phyloP scores from a whole-genome alignment of 30 jellyfish, hydroid and myxozoan genomes.

The Clytia hemisphaerica region DNA sequence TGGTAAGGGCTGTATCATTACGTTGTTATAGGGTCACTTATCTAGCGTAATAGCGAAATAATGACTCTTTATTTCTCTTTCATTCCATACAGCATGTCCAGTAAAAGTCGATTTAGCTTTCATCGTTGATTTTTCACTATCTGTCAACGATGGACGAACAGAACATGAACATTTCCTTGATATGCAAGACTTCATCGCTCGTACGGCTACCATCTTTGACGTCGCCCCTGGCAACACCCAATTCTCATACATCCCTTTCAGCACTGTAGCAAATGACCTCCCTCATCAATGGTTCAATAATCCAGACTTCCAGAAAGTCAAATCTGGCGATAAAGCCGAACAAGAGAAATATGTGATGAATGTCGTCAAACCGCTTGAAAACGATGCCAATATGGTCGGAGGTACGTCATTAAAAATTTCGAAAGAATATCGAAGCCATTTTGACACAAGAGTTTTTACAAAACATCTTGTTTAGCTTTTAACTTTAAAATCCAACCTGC shows the following conservation, averaged over 20 bases:
- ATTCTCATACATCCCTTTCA: constrained; percentile 20
- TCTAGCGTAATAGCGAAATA: not conserved
- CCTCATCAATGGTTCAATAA: constrained; percentile 11
- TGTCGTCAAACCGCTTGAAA: not conserved
- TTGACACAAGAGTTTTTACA: not conserved
- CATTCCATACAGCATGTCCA: constrained; percentile 8
- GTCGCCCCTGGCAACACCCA: constrained; percentile 23
- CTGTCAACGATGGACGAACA: constrained; percentile 3
- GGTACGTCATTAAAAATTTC: not conserved
- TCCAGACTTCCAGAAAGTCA: not conserved
- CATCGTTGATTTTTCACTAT: constrained; percentile 24
- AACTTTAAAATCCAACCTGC: not conserved
- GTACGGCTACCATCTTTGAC: constrained; percentile 15
- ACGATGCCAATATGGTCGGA: not conserved
- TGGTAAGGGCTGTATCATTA: not conserved
- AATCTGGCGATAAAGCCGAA: constrained; percentile 19
- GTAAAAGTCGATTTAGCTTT: constrained; percentile 26
- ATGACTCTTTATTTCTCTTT: not conserved
- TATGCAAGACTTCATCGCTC: constrained; percentile 1
- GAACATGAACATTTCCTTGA: not conserved
- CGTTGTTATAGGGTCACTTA: not conserved
- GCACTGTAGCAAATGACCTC: not conserved
- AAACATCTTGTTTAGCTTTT: not conserved
- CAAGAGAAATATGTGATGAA: constrained; percentile 3
- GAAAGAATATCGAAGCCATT: not conserved